Conservation (phyloP, 2,888 invertebrate species). For the Teinopalpus imperialis region DNA sequence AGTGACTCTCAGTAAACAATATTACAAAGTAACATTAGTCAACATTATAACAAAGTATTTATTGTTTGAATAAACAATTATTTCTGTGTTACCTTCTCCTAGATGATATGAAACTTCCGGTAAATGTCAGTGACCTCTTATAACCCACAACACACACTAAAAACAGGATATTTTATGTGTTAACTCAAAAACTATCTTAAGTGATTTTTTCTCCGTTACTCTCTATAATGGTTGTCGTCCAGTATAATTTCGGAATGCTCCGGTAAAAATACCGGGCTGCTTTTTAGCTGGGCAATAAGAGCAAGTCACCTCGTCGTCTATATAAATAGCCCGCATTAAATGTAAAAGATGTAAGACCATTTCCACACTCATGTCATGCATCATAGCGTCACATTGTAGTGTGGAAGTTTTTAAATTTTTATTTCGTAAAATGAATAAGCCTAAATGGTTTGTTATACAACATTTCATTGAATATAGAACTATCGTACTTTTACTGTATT, state of each 20-base stretch:
- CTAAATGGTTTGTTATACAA: too few species aligned
- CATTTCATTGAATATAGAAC: too few species aligned
- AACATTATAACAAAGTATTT: too few species aligned
- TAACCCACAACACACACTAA: conserved; percentile 8
- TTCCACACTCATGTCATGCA: conserved; percentile 29
- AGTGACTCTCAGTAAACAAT: too few species aligned
- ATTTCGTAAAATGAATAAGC: too few species aligned
- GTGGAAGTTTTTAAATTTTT: too few species aligned
- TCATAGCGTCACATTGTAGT: too few species aligned
- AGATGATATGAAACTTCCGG: too few species aligned
- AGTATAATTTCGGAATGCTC: conserved; percentile 54
- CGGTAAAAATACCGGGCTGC: conserved; percentile 43
- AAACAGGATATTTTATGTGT: conserved; percentile 6
- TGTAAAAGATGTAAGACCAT: conserved; percentile 29
- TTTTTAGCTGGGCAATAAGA: conserved; percentile 46
- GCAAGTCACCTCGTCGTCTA: conserved; percentile 65
- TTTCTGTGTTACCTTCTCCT: too few species aligned
- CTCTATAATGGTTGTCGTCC: conserved; percentile 55
- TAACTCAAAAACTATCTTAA: conserved; percentile 1
- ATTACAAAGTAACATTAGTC: too few species aligned
- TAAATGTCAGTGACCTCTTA: conserved; percentile 3
- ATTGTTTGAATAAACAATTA: too few species aligned
- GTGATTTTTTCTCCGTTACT: conserved; percentile 27
- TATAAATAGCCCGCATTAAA: conserved; percentile 57
- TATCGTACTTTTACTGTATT: too few species aligned